These are phyloP conservation scores for Columbina picui DNA, from an alignment of 2,113 vertebrate species.

Conservation along the genomic window DNA sequence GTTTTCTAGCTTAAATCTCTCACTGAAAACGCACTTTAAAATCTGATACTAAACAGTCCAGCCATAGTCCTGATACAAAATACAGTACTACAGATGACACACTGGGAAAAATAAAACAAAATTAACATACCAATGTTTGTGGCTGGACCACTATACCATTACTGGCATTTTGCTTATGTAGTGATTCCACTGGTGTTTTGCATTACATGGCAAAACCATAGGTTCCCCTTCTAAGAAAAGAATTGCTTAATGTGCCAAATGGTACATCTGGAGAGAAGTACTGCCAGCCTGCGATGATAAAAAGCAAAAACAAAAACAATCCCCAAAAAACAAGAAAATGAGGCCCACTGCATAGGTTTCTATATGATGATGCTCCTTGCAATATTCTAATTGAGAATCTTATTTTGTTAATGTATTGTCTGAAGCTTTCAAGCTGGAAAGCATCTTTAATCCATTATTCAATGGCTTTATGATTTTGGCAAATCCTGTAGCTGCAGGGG, in stretches of 20 bases:
- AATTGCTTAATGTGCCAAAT: conserved; percentile 78
- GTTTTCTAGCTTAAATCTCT: conserved; percentile 4
- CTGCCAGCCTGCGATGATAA: conserved; percentile 74
- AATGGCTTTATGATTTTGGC: conserved; percentile 64
- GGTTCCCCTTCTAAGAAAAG: conserved; percentile 74
- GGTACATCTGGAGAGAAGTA: conserved; percentile 81
- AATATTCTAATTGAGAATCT: conserved; percentile 67
- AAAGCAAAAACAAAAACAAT: background rate
- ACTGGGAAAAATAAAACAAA: conserved; percentile 84
- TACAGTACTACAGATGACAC: conserved; percentile 67
- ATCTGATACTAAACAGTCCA: conserved; percentile 48
- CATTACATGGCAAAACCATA: conserved; percentile 74
- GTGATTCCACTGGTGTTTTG: conserved; percentile 88
- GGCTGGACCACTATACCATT: conserved; percentile 85
- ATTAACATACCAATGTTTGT: conserved; percentile 86
- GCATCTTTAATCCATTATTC: conserved; percentile 81
- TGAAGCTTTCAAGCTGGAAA: conserved; percentile 16
- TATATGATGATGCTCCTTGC: conserved; percentile 73
- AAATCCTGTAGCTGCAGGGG: conserved; percentile 50
- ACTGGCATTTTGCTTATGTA: conserved; percentile 91
- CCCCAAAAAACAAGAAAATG: background rate
- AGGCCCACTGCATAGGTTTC: conserved; percentile 51
- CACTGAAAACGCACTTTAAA: conserved; percentile 33
- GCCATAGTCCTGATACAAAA: conserved; percentile 52
- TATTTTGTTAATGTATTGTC: conserved; percentile 43